Conservation (phyloP, 2,797 vertebrate species). For the Gallinago solitaria region DNA sequence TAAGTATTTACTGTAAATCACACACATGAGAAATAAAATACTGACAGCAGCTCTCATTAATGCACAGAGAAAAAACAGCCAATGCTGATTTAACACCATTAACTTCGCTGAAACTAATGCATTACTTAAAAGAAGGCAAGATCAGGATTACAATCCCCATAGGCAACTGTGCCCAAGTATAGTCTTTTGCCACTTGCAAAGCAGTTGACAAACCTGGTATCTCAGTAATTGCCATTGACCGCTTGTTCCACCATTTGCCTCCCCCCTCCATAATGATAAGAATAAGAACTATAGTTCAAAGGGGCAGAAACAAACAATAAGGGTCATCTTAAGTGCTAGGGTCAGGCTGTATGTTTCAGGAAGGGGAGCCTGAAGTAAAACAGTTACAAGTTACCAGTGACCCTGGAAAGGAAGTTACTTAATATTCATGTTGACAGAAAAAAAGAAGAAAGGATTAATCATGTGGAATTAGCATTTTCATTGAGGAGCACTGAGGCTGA, state of each 20-base stretch:
- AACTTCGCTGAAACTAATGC: neutral
- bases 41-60: neutral
- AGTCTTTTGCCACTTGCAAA: neutral
- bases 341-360: conserved; percentile 40
- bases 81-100: neutral
- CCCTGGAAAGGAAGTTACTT: conserved; percentile 76
- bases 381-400: conserved; percentile 68
- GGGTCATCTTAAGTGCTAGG: conserved; percentile 14
- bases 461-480: conserved; percentile 81
- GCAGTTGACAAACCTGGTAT: neutral
- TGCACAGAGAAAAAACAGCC: neutral
- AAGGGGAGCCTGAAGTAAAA: conserved; percentile 17
- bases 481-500: conserved; percentile 73
- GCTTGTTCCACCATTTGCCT: neutral
- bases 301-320: conserved; percentile 13
- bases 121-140: neutral
- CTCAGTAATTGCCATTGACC: neutral
- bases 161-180: neutral
- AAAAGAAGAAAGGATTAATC: conserved; percentile 84
- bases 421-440: conserved; percentile 84
- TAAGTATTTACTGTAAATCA: neutral
- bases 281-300: neutral
- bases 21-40: neutral
- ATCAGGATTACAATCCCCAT: fast-evolving
- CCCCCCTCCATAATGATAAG: neutral